A percentile compares a stretch with the other conserved stretches of the same genome.
Evolutionary conservation across 2,113 vertebrate genomes (phyloP).

Genomic region (Leptosomus discolor): DNA sequence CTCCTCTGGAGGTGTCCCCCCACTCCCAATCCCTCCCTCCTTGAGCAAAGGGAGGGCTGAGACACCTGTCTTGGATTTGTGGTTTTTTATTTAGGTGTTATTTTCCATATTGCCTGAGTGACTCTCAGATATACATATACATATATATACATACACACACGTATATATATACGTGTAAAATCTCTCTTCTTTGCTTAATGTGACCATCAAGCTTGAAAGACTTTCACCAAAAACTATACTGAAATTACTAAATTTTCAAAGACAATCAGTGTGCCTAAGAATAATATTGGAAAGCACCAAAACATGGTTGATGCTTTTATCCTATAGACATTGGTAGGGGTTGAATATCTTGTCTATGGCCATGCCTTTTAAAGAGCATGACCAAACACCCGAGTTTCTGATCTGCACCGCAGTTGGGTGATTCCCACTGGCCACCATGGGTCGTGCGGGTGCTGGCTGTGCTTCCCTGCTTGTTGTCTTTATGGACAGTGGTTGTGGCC

Average conservation of each 20-base stretch:
- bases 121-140: not conserved
- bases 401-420: not conserved
- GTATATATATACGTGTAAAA: not conserved
- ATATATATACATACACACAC: rapidly evolving
- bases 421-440: not conserved
- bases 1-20: rapidly evolving
- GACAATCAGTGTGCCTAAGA: not conserved
- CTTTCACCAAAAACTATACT: not conserved
- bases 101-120: not conserved
- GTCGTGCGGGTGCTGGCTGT: not conserved
- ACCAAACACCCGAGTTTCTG: not conserved
- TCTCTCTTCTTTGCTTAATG: not conserved
- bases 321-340: not conserved
- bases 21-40: not conserved
- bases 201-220: not conserved
- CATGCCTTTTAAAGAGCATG: rapidly evolving
- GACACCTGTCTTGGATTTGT: not conserved
- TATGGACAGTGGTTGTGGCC: not conserved
- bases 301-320: not conserved
- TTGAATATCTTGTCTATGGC: not conserved
- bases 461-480: not conserved
- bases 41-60: not conserved
- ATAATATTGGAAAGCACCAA: not conserved
- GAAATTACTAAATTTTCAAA: not conserved
- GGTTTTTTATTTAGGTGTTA: not conserved